Evolutionary conservation across 2,888 invertebrate species (phyloP).

Genomic region (Oasisia sp.): DNA sequence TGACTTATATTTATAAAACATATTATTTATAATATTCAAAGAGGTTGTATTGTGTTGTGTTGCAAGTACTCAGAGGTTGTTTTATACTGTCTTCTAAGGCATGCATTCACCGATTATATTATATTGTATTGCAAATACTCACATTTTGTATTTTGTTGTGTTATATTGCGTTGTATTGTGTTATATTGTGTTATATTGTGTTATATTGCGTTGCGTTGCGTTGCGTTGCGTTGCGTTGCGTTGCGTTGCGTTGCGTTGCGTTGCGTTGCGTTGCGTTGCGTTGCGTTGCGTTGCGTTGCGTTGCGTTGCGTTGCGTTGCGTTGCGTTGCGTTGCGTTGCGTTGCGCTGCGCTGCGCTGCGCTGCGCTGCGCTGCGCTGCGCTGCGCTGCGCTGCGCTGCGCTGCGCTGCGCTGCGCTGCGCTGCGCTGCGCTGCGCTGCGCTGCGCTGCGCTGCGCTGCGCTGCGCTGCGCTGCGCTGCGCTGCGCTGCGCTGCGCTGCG

Average conservation of each 20-base stretch:
- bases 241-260: background rate
- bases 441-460: no score
- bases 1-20: no score
- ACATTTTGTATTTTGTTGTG: no score
- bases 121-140: no score
- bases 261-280: background rate
- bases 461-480: no score
- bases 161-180: background rate
- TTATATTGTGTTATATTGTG: background rate
- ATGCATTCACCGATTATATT: no score
- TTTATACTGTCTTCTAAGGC: no score
- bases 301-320: background rate
- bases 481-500: background rate
- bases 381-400: background rate
- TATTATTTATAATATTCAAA: no score
- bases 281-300: background rate
- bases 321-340: background rate
- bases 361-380: background rate
- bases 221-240: background rate
- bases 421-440: background rate
- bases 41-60: background rate
- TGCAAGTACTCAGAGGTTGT: background rate
- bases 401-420: background rate
- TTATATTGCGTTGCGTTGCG: background rate
- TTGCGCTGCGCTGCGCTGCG: background rate